Percentiles rank a stretch among this genome's conserved stretches.
Conservation (phyloP, 2,888 invertebrate species). For the Dysmachus trigonus region DNA sequence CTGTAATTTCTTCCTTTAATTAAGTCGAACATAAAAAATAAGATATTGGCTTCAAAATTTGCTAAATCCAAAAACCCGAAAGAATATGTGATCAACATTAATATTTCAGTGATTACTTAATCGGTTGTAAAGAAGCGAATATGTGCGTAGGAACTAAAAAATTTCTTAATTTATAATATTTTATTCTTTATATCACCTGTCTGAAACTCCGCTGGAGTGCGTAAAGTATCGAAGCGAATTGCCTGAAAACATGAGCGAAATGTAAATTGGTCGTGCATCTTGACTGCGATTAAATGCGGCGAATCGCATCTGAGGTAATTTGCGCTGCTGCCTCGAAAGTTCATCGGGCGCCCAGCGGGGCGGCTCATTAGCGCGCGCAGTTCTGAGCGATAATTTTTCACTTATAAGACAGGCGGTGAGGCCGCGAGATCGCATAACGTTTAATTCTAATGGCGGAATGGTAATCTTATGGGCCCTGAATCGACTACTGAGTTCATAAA, state of each 20-base stretch:
- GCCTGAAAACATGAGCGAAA: background rate
- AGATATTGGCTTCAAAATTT: too few relatives aligned
- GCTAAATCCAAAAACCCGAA: too few relatives aligned
- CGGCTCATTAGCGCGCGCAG: background rate
- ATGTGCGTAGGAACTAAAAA: background rate
- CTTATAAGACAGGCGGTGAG: background rate
- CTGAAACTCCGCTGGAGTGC: background rate
- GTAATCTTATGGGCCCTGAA: background rate
- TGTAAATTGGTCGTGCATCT: background rate
- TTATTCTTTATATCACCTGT: background rate
- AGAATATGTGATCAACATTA: too few relatives aligned
- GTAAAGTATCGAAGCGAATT: background rate
- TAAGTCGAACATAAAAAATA: too few relatives aligned
- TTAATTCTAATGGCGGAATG: background rate
- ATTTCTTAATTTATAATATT: background rate
- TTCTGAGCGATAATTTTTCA: background rate
- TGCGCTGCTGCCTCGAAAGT: background rate
- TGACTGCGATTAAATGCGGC: background rate
- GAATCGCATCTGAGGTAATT: background rate
- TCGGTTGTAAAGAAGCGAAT: background rate
- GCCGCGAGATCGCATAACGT: background rate
- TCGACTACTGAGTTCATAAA: constrained; percentile 2
- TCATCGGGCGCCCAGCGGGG: background rate
- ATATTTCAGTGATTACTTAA: background rate
- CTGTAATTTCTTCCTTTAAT: too few relatives aligned